phyloP scores from a whole-genome alignment of 1,140 invertebrate species.

The Halyomorpha halys region DNA sequence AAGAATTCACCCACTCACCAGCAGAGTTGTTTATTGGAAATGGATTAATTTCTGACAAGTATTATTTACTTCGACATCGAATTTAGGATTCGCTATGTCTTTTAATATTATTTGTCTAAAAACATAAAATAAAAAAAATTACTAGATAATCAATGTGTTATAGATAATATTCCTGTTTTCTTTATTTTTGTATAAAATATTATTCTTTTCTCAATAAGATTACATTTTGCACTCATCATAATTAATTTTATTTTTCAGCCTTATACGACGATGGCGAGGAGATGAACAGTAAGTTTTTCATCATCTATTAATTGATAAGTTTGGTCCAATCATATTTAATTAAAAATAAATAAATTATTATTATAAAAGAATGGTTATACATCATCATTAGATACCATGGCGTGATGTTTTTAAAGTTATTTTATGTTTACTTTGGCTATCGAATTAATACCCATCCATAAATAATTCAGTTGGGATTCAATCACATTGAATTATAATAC shows the following conservation, averaged over 20 bases:
- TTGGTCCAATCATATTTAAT: background rate
- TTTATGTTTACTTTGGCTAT: background rate
- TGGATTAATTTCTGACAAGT: too few relatives aligned
- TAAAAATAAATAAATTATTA: background rate
- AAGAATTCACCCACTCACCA: too few relatives aligned
- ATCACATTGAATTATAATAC: too few relatives aligned
- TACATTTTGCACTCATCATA: slow-evolving; percentile 4
- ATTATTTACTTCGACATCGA: too few relatives aligned
- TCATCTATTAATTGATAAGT: background rate
- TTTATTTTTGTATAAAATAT: background rate
- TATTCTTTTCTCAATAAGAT: background rate
- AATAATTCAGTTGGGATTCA: too few relatives aligned
- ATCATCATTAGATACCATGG: background rate
- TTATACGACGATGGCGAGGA: slow-evolving; percentile 33
- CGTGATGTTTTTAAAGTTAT: background rate
- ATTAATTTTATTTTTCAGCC: slow-evolving; percentile 30
- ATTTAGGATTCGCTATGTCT: background rate
- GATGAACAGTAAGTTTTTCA: slow-evolving; percentile 30
- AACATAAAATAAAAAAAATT: background rate
- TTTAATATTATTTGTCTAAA: background rate
- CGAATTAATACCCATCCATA: too few relatives aligned
- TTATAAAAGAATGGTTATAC: background rate
- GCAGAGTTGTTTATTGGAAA: too few relatives aligned
- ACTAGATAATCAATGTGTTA: background rate
- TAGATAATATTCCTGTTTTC: background rate